Base-by-base conservation (phyloP, 1,140 invertebrate species). In the Plutomurus gul region DNA sequence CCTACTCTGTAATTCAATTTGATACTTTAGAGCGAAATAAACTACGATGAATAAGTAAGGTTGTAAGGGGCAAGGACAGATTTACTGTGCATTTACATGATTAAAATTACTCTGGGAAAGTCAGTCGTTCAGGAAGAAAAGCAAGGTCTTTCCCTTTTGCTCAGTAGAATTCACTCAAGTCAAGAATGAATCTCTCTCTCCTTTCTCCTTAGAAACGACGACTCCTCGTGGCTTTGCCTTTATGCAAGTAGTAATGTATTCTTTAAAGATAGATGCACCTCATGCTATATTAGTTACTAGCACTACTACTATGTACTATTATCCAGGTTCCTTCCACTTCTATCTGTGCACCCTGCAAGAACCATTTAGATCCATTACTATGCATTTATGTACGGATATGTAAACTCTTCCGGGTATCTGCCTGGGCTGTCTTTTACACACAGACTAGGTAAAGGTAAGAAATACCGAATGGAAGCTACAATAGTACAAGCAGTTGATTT, bases 1-100 rank as follows among this genome's bases (percentile, higher is more conserved):
- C n/a, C n/a, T n/a, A n/a, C n/a, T 75, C 40, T 36, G 27, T 75
- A 51, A 76, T 76, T 18, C 43, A 76, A 60, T 51, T 51, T 60
- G 60, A 78, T 65, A 20, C 33, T 22, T 40, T 51, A 10, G 33
- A 60, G 49, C 51, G 51, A 71, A 73, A 77, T 72, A 60, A 71
- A 77, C 70, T 80, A 72, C 75, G 78, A 76, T 75, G 51, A 78
- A 76, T 76, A 70, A 79, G 47, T 37, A 51, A 77, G 75, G 78
- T 75, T 82, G 47, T 77, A 75, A 82, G 51, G 71, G 78, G 47
- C 79, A 70, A 73, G 72, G 81, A 80, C 72, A 82, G 81, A 82
- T 82, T 82, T 81, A 80, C 76, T 77, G 75, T 83, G 80, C 79
- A 83, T 83, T 81, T 81, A 81, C 82, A 79, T 83, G 82, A 83